phyloP scores from a whole-genome alignment of 1,140 invertebrate genomes.

The Drosophila ananassae region DNA sequence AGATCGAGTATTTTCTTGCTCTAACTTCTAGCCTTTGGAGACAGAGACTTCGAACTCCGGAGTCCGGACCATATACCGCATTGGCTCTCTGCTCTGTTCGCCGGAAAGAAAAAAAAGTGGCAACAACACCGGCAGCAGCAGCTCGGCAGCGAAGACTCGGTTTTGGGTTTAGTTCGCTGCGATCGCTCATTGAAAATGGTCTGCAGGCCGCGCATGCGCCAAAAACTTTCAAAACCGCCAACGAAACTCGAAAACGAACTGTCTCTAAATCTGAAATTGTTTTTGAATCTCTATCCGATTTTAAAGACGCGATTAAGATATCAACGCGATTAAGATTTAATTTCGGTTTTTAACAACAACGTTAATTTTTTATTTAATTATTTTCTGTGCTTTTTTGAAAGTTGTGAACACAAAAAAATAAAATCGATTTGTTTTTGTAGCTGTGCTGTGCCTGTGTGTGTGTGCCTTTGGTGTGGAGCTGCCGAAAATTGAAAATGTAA shows the following conservation, averaged over 20 bases:
- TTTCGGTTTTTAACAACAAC: slow-evolving; percentile 9
- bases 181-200: slow-evolving; percentile 80
- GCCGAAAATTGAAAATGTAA: slow-evolving; percentile 68
- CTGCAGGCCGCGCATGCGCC: slow-evolving; percentile 71
- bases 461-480: slow-evolving; percentile 9
- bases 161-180: slow-evolving; percentile 65
- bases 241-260: slow-evolving; percentile 11
- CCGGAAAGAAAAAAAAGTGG: not conserved
- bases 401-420: slow-evolving; percentile 48
- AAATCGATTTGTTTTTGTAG: slow-evolving; percentile 22
- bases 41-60: not conserved
- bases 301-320: not conserved
- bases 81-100: no score
- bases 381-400: slow-evolving; percentile 27
- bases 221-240: slow-evolving; percentile 21
- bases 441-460: not conserved
- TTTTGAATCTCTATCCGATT: not conserved
- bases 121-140: not conserved
- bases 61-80: no score
- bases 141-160: slow-evolving; percentile 28
- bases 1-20: slow-evolving; percentile 7
- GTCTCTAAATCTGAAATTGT: slow-evolving; percentile 5
- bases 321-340: not conserved
- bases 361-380: slow-evolving; percentile 32
- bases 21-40: not conserved